Percentiles rank a stretch among this genome's conserved stretches.
phyloP scores from a whole-genome alignment of 2,113 vertebrate genomes.

The Erythrolamprus reginae region DNA sequence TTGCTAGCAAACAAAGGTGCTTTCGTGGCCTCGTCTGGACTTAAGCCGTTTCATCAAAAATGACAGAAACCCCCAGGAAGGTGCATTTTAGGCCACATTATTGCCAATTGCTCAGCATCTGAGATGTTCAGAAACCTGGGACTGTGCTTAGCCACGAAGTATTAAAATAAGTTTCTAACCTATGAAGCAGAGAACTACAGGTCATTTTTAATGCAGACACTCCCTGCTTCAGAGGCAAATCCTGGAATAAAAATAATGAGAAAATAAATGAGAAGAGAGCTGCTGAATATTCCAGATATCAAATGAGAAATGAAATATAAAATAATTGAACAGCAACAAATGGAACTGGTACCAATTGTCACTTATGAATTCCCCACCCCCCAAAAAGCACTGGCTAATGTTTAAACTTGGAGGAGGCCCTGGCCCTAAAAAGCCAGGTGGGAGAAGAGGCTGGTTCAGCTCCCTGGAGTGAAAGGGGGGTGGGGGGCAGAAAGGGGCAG shows the following conservation, averaged over 20 bases:
- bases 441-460: conserved; percentile 9
- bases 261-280: conserved; percentile 97
- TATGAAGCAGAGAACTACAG: conserved; percentile 99
- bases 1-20: conserved; percentile 63
- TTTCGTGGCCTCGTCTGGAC: conserved; percentile 68
- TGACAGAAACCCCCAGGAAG: conserved; percentile 70
- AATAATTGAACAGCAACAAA: conserved; percentile 72
- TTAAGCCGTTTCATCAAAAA: conserved; percentile 66
- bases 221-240: conserved; percentile 99
- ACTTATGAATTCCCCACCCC: conserved; percentile 7
- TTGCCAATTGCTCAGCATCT: conserved; percentile 74
- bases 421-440: neutral
- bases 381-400: conserved; percentile 11
- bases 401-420: conserved; percentile 9
- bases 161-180: conserved; percentile 99
- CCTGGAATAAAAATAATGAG: conserved; percentile 98
- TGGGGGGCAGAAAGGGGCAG: too few species aligned
- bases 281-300: conserved; percentile 88
- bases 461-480: neutral
- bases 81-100: conserved; percentile 68
- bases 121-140: conserved; percentile 72
- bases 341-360: conserved; percentile 76
- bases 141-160: conserved; percentile 99
- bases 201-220: conserved; percentile 99
- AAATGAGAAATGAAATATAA: conserved; percentile 76